Evolutionary conservation across 2,113 vertebrate genomes (phyloP).

Genomic region (Felis catus): DNA sequence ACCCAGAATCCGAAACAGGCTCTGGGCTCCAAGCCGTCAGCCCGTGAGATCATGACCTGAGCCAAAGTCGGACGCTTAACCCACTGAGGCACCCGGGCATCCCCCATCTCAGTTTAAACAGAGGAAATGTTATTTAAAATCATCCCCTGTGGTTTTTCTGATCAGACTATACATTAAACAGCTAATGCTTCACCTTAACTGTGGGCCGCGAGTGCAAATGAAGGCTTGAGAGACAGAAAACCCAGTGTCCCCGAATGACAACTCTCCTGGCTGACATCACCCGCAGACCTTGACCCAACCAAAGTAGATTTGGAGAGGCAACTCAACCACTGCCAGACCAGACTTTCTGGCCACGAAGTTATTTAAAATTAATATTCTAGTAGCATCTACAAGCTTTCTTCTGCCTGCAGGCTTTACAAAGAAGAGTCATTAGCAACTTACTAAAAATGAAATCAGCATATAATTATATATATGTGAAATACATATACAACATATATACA

Average conservation of each 20-base stretch:
- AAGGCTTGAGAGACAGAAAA: not conserved
- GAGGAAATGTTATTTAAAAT: not conserved
- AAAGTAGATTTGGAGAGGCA: not conserved
- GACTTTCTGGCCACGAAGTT: not conserved
- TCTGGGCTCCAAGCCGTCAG: too few relatives aligned
- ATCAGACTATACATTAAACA: not conserved
- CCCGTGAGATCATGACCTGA: too few relatives aligned
- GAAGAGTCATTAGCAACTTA: not conserved
- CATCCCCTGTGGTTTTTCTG: not conserved
- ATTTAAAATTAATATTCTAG: not conserved
- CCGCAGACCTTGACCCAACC: not conserved
- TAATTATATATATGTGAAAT: not conserved
- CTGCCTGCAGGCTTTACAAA: not conserved
- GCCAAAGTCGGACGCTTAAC: too few relatives aligned
- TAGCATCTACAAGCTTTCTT: not conserved
- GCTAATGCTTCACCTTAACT: not conserved
- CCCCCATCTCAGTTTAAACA: not conserved
- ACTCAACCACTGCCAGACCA: not conserved
- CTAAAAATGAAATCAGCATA: not conserved
- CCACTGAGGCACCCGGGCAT: too few relatives aligned
- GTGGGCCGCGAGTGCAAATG: not conserved
- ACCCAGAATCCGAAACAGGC: too few relatives aligned
- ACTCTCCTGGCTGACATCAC: not conserved
- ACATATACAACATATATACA: not conserved
- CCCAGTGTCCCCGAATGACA: not conserved